Evolutionary conservation across 2,797 vertebrate species (phyloP).

Genomic region (Masticophis lateralis): DNA sequence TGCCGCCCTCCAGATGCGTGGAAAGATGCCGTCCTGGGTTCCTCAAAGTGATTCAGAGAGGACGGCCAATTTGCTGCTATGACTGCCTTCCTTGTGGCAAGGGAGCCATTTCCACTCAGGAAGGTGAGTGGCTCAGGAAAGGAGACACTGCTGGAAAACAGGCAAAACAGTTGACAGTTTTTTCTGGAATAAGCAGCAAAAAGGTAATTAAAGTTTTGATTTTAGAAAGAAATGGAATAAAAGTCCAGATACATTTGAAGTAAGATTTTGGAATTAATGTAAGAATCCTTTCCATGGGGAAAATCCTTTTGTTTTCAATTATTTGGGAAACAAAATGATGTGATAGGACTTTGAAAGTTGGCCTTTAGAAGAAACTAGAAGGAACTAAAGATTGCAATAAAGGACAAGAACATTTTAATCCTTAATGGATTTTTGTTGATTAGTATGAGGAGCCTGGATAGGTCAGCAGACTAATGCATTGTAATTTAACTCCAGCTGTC

Average conservation of each 20-base stretch:
- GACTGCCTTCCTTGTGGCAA: background rate
- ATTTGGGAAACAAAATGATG: too few relatives aligned
- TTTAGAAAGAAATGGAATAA: background rate
- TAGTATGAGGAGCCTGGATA: too few relatives aligned
- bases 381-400: too few relatives aligned
- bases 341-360: too few relatives aligned
- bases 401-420: too few relatives aligned
- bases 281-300: background rate
- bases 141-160: too few relatives aligned
- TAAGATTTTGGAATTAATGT: background rate
- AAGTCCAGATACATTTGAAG: background rate
- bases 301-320: too few relatives aligned
- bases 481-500: too few relatives aligned
- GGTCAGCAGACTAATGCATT: too few relatives aligned
- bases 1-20: background rate
- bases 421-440: too few relatives aligned
- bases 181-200: background rate
- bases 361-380: too few relatives aligned
- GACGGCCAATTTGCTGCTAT: background rate
- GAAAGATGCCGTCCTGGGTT: background rate
- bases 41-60: background rate
- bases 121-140: background rate
- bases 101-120: background rate
- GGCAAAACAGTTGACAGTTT: too few relatives aligned
- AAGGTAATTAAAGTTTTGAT: background rate